Evolutionary conservation across 2,888 invertebrate genomes (phyloP), one percentile per base, ranked within the genome.

Genomic region (Leptinotarsa juncta): DNA sequence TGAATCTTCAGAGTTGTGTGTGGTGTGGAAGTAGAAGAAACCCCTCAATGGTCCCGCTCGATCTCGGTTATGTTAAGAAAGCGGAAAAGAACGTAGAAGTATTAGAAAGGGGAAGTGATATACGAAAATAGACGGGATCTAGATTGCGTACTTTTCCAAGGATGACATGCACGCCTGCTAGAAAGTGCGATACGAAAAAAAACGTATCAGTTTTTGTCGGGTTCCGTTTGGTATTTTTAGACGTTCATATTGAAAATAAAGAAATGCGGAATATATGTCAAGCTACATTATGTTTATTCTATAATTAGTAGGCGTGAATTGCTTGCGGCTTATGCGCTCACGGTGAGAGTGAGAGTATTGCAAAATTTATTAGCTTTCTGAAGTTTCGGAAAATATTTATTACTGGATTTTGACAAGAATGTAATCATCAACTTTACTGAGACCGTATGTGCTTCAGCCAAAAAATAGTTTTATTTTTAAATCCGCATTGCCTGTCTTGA

Each of bases 71-170:
- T 68, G 20, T 48, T 57, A 70, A 76, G 70, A 68, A 57, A 60
- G 51, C 60, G 66, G 71, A 74, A 76, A 76, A 71, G 55, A 68
- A 42, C 20, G 62, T 65, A 67, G 67, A 69, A 60, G 42, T 68
- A 57, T 48, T 48, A 69, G 57, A 77, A 75, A 77, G 76, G 78
- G 80, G 81, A 81, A 80, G 80, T 76, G 78, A 76, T 75, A 78
- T 74, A 78, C 80, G 70, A 79, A 79, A 80, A 81, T 79, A 80
- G 80, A 78, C 57, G 69, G 75, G 72, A 71, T 72, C 48, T 75
- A 77, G 77, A 74, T 79, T 75, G 77, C 77, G 73, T 74, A 74
- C 76, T 74, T 76, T 74, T 73, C 23, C 75, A 68, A 66, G 75
- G 71, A 69, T 77, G 80, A 74, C 76, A 76, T 69, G 69, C 62